phyloP scores from a whole-genome alignment of 2,888 invertebrate genomes.

The Andrena dorsata region DNA sequence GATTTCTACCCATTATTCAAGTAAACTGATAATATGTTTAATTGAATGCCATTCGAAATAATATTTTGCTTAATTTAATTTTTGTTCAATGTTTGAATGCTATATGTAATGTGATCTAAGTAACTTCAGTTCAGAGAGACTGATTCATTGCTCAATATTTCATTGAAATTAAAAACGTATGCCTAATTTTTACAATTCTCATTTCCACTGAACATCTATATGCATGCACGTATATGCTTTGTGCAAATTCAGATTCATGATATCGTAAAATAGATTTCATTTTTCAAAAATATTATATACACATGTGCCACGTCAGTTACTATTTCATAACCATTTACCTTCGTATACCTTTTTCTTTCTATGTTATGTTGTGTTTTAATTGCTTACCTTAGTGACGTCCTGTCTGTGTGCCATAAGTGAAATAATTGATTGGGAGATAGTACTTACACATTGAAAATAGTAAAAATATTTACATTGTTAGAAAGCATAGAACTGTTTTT shows the following conservation, averaged over 20 bases:
- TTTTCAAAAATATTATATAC: not conserved
- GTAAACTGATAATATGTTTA: not conserved
- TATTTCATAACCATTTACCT: not conserved
- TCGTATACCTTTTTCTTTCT: not conserved
- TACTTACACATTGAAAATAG: not conserved
- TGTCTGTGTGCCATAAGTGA: not conserved
- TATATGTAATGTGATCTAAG: slow-evolving; percentile 18
- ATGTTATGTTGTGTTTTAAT: not conserved
- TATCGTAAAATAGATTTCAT: not conserved
- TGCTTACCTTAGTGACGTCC: not conserved
- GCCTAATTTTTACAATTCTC: not conserved
- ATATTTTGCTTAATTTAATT: slow-evolving; percentile 38
- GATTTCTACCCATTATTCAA: not conserved
- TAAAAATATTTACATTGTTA: not conserved
- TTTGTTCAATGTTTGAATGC: slow-evolving; percentile 14
- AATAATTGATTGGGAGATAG: not conserved
- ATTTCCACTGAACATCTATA: slow-evolving; percentile 16
- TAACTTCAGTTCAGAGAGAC: slow-evolving; percentile 26
- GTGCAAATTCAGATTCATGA: slow-evolving; percentile 19
- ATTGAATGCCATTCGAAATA: not conserved
- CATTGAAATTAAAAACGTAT: not conserved
- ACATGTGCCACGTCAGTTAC: not conserved
- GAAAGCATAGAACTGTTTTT: not conserved
- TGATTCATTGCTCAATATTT: not conserved
- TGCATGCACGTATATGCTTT: slow-evolving; percentile 10